Evolutionary conservation across 2,888 invertebrate species (phyloP).

Genomic region (Microlaimidae sp.): DNA sequence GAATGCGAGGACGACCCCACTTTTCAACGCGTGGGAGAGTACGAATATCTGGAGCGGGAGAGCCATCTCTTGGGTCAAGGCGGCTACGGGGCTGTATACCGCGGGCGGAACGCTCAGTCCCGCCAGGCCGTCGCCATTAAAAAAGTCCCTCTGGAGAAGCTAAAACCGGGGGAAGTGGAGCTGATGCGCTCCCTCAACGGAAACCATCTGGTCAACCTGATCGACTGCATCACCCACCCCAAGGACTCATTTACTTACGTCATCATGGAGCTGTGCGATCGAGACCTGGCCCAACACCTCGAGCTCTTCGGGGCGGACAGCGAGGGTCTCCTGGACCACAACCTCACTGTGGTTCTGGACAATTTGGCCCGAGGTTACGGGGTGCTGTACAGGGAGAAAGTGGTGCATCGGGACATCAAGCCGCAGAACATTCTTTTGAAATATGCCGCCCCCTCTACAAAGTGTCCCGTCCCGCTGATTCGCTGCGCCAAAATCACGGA

Average conservation of each 20-base stretch:
- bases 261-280: conserved; percentile 9
- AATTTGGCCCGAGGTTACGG: conserved; percentile 27
- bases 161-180: neutral
- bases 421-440: conserved; percentile 29
- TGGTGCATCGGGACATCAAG: conserved; percentile 33
- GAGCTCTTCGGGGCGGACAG: neutral
- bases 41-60: conserved; percentile 74
- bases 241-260: conserved; percentile 4
- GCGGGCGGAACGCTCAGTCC: conserved; percentile 49
- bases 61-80: conserved; percentile 65
- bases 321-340: neutral
- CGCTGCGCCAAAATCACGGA: conserved; percentile 28
- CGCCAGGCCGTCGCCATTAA: conserved; percentile 52
- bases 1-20: no score
- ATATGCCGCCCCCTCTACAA: neutral
- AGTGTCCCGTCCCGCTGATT: no score
- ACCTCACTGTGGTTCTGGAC: neutral
- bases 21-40: conserved; percentile 39
- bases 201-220: conserved; percentile 1
- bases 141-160: conserved; percentile 49
- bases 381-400: conserved; percentile 25
- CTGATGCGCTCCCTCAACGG: neutral
- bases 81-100: conserved; percentile 53
- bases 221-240: conserved; percentile 5
- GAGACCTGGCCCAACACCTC: neutral